A percentile compares a stretch with the other conserved stretches of the same genome.
These are phyloP conservation scores for Cepaea hortensis DNA, from an alignment of 2,888 invertebrate genomes.

Conservation along the genomic window DNA sequence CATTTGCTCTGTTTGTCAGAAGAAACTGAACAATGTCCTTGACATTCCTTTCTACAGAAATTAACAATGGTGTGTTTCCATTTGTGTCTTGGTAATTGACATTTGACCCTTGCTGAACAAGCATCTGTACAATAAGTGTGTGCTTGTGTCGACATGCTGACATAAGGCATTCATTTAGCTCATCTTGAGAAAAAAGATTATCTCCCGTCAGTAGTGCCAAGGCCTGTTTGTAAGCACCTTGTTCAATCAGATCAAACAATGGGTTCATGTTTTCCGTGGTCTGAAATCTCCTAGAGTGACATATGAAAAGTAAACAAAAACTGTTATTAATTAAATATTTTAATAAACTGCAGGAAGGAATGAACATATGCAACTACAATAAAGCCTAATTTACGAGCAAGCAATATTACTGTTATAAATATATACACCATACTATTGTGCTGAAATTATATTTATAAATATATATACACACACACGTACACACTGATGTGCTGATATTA, in stretches of 20 bases:
- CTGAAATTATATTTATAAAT: no score
- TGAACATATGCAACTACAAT: no score
- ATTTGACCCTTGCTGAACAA: not conserved
- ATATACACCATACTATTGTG: no score
- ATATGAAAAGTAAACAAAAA: no score
- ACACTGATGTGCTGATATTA: no score
- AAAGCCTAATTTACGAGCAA: no score
- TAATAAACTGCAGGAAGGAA: no score
- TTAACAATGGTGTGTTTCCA: conserved; percentile 16
- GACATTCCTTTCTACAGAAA: not conserved
- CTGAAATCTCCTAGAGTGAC: no score
- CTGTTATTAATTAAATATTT: no score
- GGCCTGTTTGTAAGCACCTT: not conserved
- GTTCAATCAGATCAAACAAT: not conserved
- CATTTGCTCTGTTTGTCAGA: not conserved
- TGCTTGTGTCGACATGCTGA: not conserved
- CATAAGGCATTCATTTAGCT: not conserved
- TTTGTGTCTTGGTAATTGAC: conserved; percentile 8
- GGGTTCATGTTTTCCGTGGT: not conserved
- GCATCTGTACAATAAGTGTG: not conserved
- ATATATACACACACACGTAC: no score
- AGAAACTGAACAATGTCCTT: conserved; percentile 10
- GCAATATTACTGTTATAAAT: no score
- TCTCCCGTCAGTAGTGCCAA: not conserved
- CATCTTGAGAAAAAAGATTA: conserved; percentile 2